Conservation (phyloP, 2,888 invertebrate species). For the Standfussiana lucernea region DNA sequence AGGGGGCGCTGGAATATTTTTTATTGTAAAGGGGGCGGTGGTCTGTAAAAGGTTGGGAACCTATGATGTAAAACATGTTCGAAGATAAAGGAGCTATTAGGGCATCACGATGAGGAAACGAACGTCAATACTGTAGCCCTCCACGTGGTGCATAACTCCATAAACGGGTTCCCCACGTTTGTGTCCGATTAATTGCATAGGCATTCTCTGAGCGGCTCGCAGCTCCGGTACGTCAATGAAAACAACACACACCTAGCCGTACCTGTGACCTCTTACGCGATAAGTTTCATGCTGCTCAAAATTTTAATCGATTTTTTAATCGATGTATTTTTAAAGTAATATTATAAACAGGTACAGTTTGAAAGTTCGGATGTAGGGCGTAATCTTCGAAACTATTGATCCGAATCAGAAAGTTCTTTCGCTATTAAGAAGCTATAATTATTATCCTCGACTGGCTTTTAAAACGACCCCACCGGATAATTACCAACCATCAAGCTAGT, state of each 20-base stretch:
- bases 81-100: slow-evolving; percentile 59
- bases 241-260: slow-evolving; percentile 78
- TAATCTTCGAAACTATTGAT: neutral
- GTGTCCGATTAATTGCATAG: slow-evolving; percentile 86
- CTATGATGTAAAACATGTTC: too few species aligned
- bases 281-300: slow-evolving; percentile 31
- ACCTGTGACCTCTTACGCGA: slow-evolving; percentile 57
- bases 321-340: slow-evolving; percentile 32
- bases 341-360: neutral
- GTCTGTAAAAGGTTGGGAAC: too few species aligned
- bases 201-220: slow-evolving; percentile 82
- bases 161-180: slow-evolving; percentile 81
- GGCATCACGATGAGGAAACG: slow-evolving; percentile 63
- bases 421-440: neutral
- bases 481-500: neutral
- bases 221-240: slow-evolving; percentile 85
- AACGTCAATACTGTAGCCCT: slow-evolving; percentile 63
- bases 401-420: neutral
- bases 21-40: too few species aligned
- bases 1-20: too few species aligned
- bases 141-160: slow-evolving; percentile 67
- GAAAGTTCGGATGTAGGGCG: neutral
- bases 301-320: slow-evolving; percentile 72
- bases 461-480: neutral
- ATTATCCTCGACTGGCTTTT: neutral